Base-by-base conservation (phyloP, 2,797 vertebrate species). In the Urophycis tenuis region DNA sequence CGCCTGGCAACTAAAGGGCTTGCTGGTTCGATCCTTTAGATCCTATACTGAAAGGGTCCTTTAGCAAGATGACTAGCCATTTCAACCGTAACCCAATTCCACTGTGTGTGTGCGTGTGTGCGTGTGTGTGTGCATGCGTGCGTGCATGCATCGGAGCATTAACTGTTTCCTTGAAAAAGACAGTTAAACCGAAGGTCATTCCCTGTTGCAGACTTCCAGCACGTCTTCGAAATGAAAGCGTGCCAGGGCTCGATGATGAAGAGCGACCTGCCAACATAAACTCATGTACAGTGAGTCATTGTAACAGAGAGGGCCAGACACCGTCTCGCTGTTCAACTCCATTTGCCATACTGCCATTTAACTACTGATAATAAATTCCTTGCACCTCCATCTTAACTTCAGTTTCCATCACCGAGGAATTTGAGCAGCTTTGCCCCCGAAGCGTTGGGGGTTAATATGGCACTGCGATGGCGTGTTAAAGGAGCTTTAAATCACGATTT, bases 221-320 rank as follows among this genome's bases (percentile, higher is more conserved):
- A 45, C 76, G 73, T 25, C 79, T 36, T 14, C 70, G 36, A 78
- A 78, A 82, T 87, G 81, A 85, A 81, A 70, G 77, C 78, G 76
- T 79, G 30, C 70, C 33, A 45, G 76, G 82, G 79, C 73, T 72
- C 72, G 75, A 78, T 74, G 33, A 41, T 72, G 81, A 77, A 83
- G 77, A 79, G 80, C 84, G 74, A 82, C 81, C 79, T 78, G 82
- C 83, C 81, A 79, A 79, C 72, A 67, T 29, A 19, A 67, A 25
- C 60, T 9, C n/a, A 67, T 25, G 19, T 25, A 29, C n/a, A 25
- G 53, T 64, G 53, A 64, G n/a, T 29, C n/a, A 29, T 10, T 8
- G n/a, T 29, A 25, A 64, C 53, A 29, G n/a, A 3, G n/a, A 22
- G 8, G 2, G 19, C n/a, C 53, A 64, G 53, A 64, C 53, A n/a